Conservation (phyloP, 2,888 invertebrate species). For the Lacanobia oleracea region DNA sequence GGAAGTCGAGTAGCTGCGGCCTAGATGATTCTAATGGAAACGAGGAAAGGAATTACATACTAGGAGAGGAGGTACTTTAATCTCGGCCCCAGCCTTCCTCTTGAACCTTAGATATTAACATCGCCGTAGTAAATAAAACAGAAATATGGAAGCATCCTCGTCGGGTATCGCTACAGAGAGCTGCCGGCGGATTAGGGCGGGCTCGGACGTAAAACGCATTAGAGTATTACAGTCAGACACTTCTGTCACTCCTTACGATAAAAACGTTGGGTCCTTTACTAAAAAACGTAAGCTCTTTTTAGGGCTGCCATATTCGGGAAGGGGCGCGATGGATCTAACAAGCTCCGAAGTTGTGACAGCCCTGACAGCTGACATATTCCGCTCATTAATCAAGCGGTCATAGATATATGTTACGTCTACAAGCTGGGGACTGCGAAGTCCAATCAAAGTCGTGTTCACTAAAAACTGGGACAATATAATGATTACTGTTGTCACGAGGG, state of each 20-base stretch:
- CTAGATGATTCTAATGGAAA: constrained; percentile 70
- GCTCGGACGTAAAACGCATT: constrained; percentile 72
- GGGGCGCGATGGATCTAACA: constrained; percentile 87
- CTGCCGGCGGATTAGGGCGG: constrained; percentile 57
- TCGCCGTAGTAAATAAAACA: constrained; percentile 53
- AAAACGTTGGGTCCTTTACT: constrained; percentile 81
- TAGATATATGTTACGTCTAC: constrained; percentile 81
- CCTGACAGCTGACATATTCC: constrained; percentile 89
- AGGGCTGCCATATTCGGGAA: constrained; percentile 80
- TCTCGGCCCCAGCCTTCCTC: constrained; percentile 58
- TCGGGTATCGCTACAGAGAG: constrained; percentile 44
- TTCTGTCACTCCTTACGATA: constrained; percentile 78
- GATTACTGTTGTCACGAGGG: constrained; percentile 46
- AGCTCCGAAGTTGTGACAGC: constrained; percentile 88
- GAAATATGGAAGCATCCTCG: constrained; percentile 61
- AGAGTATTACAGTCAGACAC: constrained; percentile 78
- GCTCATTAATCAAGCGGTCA: constrained; percentile 87
- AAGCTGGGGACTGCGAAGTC: constrained; percentile 71
- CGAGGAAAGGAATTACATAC: constrained; percentile 71
- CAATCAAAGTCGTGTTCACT: constrained; percentile 67
- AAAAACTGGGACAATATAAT: constrained; percentile 65
- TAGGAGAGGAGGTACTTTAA: constrained; percentile 56
- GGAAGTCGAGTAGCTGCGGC: constrained; percentile 69
- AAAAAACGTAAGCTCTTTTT: constrained; percentile 85
- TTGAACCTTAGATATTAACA: constrained; percentile 60